These are phyloP conservation scores for Rhinopomastus cyanomelas DNA, from an alignment of 2,113 vertebrate species.

Conservation along the genomic window DNA sequence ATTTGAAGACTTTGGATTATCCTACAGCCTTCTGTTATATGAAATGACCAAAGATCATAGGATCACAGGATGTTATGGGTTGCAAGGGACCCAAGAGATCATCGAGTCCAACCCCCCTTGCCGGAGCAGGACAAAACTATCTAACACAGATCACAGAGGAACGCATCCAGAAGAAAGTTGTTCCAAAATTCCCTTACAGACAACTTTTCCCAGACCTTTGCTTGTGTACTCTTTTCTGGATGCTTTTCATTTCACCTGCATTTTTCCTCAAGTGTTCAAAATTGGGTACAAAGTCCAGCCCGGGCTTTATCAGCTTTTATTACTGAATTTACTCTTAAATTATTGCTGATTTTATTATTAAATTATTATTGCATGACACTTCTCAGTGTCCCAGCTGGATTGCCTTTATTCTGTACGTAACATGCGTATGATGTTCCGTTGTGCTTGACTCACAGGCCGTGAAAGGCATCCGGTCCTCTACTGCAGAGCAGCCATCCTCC, in stretches of 20 bases:
- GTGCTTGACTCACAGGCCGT: background rate
- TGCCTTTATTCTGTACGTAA: background rate
- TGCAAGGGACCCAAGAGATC: no score
- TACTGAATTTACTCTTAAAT: no score
- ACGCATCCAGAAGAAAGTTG: no score
- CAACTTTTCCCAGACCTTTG: background rate
- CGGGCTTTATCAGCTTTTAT: background rate
- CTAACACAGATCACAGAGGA: no score
- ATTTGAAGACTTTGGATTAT: background rate
- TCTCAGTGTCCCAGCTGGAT: background rate
- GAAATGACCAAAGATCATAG: background rate
- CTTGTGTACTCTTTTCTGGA: background rate
- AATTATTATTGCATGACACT: background rate
- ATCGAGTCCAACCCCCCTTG: no score
- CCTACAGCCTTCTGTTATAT: background rate
- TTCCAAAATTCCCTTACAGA: background rate
- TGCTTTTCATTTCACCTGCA: background rate
- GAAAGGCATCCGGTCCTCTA: background rate
- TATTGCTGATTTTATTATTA: no score
- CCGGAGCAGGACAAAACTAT: no score
- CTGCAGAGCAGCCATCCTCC: background rate
- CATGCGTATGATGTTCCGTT: background rate
- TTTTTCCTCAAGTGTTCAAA: background rate
- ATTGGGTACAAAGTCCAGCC: background rate
- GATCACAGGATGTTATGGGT: no score